Evolutionary conservation across 2,888 invertebrate genomes (phyloP).

Genomic region (Fabriciana adippe): DNA sequence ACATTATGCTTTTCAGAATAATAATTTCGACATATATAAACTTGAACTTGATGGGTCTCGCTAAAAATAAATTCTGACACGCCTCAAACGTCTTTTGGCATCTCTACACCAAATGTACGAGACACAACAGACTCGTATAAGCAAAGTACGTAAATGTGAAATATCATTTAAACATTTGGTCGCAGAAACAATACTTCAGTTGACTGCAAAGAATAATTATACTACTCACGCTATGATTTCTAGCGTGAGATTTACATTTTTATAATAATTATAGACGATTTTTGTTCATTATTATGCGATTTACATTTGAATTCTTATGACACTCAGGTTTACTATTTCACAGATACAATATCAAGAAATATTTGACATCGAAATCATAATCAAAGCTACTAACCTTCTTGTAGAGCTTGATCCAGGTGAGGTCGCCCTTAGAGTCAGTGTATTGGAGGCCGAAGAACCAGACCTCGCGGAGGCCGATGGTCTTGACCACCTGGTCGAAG

Average conservation of each 20-base stretch:
- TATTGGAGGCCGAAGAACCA: slow-evolving; percentile 99
- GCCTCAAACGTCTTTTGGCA: slow-evolving; percentile 12
- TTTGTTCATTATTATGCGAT: not conserved
- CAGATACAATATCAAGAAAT: not conserved
- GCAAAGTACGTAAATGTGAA: slow-evolving; percentile 15
- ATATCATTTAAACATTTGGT: slow-evolving; percentile 8
- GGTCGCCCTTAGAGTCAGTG: slow-evolving; percentile 98
- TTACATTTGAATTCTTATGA: too few relatives aligned
- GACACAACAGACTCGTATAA: not conserved
- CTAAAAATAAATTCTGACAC: slow-evolving; percentile 57
- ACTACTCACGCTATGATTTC: slow-evolving; percentile 8
- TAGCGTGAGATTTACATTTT: slow-evolving; percentile 5
- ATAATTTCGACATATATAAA: slow-evolving; percentile 34
- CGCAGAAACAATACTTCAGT: slow-evolving; percentile 5
- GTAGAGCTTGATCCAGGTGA: slow-evolving; percentile 99
- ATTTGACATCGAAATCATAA: not conserved
- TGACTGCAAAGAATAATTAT: slow-evolving; percentile 7
- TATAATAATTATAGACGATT: not conserved
- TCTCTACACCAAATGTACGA: slow-evolving; percentile 1
- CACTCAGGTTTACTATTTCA: not conserved
- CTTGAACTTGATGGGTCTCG: slow-evolving; percentile 67
- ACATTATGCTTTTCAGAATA: slow-evolving; percentile 50
- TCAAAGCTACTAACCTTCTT: slow-evolving; percentile 93
- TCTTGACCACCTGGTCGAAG: slow-evolving; percentile 99
- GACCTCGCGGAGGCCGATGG: slow-evolving; percentile 98